phyloP scores from a whole-genome alignment of 2,888 invertebrate genomes.

The Leucophenga montana region DNA sequence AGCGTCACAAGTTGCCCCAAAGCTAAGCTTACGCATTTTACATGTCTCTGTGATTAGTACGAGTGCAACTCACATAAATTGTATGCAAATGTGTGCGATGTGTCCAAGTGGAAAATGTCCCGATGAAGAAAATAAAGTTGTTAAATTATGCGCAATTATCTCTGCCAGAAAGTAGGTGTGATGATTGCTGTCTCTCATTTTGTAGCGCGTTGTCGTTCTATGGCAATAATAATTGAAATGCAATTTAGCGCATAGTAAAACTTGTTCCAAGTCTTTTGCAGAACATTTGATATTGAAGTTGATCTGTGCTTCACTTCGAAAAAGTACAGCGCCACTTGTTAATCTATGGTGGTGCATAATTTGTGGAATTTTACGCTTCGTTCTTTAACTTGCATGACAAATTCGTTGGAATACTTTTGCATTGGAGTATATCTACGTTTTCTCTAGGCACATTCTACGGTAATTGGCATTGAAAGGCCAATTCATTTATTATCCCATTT shows the following conservation, averaged over 20 bases:
- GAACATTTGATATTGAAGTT: too few relatives aligned
- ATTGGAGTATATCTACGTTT: not conserved
- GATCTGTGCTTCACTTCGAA: not conserved
- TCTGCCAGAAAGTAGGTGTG: conserved; percentile 62
- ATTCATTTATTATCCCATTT: conserved; percentile 12
- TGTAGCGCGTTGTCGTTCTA: conserved; percentile 46
- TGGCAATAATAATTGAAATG: conserved; percentile 61
- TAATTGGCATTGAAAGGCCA: conserved; percentile 13
- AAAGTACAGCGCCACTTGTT: conserved; percentile 37
- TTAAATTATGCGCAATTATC: conserved; percentile 65
- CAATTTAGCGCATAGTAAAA: conserved; percentile 44
- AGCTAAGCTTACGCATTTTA: conserved; percentile 20
- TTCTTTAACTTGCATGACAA: conserved; percentile 6
- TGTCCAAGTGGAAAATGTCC: conserved; percentile 10
- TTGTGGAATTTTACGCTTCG: conserved; percentile 42
- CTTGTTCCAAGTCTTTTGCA: too few relatives aligned
- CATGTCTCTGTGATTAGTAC: conserved; percentile 14
- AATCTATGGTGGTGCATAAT: conserved; percentile 61
- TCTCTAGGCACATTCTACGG: not conserved
- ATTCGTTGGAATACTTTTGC: not conserved
- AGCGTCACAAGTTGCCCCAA: conserved; percentile 15
- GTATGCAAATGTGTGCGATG: not conserved
- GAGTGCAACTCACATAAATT: conserved; percentile 12
- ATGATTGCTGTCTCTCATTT: conserved; percentile 50
- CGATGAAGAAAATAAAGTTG: conserved; percentile 50